Evolutionary conservation across 2,797 vertebrate species (phyloP).

Genomic region (Staurois parvus): DNA sequence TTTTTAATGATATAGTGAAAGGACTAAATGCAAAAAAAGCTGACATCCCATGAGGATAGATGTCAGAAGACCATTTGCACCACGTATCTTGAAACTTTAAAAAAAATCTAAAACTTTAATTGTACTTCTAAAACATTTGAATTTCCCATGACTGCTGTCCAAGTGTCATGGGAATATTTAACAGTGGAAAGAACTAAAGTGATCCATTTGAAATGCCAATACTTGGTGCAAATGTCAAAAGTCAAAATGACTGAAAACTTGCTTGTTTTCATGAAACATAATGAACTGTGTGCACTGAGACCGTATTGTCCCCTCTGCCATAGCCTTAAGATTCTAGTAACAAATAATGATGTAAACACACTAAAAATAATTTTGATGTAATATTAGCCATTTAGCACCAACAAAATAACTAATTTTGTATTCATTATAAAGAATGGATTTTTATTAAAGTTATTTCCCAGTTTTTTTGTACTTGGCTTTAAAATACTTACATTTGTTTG

Average conservation of each 20-base stretch:
- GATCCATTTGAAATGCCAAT: slow-evolving; percentile 30
- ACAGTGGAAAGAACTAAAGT: slow-evolving; percentile 1
- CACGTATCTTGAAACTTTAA: too few species aligned
- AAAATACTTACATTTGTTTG: too few species aligned
- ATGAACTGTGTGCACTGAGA: slow-evolving; percentile 7
- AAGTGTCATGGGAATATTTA: background rate
- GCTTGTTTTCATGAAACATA: slow-evolving; percentile 29
- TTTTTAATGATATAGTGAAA: too few species aligned
- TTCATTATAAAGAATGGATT: too few species aligned
- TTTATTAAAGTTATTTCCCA: too few species aligned
- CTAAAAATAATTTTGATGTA: background rate
- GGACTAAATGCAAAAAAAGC: too few species aligned
- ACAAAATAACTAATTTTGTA: background rate
- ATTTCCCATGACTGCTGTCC: background rate
- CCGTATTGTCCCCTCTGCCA: background rate
- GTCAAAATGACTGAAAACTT: slow-evolving; percentile 41
- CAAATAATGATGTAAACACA: slow-evolving; percentile 4
- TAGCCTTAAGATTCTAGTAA: background rate
- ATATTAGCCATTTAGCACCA: background rate
- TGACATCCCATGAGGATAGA: too few species aligned
- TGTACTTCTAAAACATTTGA: background rate
- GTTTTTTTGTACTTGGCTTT: too few species aligned
- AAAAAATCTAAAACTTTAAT: background rate
- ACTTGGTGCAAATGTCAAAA: slow-evolving; percentile 44
- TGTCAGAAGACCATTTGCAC: too few species aligned